These are phyloP conservation scores for Andrena fulva DNA, from an alignment of 2,888 invertebrate genomes.

Conservation along the genomic window DNA sequence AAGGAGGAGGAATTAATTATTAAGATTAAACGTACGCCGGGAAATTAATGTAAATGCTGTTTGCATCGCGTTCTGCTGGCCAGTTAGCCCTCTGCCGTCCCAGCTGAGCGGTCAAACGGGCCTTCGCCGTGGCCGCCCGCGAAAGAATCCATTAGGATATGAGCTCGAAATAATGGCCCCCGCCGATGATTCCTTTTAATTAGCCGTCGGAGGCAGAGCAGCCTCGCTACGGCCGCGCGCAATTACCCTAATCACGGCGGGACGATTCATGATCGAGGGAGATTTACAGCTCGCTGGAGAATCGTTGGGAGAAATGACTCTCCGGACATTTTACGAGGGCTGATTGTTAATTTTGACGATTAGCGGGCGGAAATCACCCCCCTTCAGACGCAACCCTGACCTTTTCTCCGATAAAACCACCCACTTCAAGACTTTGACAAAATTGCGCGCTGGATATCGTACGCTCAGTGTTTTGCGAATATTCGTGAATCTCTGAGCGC, in stretches of 20 bases:
- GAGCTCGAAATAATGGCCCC: conserved; percentile 44
- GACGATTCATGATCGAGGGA: conserved; percentile 33
- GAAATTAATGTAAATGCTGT: conserved; percentile 18
- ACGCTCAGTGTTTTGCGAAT: neutral
- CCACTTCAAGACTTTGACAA: neutral
- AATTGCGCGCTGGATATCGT: neutral
- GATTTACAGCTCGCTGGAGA: conserved; percentile 26
- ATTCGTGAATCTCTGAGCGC: no score
- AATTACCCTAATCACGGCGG: conserved; percentile 65
- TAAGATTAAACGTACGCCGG: neutral
- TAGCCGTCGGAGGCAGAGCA: conserved; percentile 25
- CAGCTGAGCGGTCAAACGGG: conserved; percentile 17
- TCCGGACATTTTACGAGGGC: neutral
- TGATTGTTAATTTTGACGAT: neutral
- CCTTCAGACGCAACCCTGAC: neutral
- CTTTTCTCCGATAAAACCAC: neutral
- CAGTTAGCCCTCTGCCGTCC: conserved; percentile 2
- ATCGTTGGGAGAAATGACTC: conserved; percentile 6
- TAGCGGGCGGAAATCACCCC: neutral
- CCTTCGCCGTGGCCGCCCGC: conserved; percentile 11
- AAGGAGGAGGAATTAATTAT: neutral
- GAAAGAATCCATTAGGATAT: conserved; percentile 63
- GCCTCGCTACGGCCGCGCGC: conserved; percentile 20
- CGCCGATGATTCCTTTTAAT: conserved; percentile 62
- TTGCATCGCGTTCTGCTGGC: conserved; percentile 11